Conservation (phyloP, 2,113 vertebrate species). For the Xyliphius kryptos region DNA sequence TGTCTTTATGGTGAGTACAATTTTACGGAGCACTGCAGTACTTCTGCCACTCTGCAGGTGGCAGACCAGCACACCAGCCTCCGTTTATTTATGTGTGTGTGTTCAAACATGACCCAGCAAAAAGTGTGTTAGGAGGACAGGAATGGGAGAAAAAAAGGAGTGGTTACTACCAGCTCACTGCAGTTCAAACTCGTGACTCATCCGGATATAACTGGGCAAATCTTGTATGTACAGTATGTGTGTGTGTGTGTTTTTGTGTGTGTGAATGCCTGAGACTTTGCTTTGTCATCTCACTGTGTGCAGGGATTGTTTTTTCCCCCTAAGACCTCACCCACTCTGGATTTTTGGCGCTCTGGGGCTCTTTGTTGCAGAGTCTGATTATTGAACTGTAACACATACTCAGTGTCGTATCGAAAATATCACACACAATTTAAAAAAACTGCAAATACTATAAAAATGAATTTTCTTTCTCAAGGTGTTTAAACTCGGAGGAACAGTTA, state of each 20-base stretch:
- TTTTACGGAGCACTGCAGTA: conserved; percentile 16
- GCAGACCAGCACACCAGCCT: conserved; percentile 49
- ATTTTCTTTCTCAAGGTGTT: too few species aligned
- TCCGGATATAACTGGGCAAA: conserved; percentile 25
- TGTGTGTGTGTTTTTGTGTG: too few species aligned
- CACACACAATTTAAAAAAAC: too few species aligned
- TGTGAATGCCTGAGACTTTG: conserved; percentile 10
- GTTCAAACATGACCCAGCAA: conserved; percentile 35
- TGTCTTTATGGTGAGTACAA: conserved; percentile 1
- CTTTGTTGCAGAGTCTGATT: neutral
- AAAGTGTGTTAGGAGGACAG: conserved; percentile 32
- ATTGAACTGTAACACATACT: neutral
- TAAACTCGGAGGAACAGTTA: too few species aligned
- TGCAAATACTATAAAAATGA: too few species aligned
- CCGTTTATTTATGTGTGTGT: too few species aligned
- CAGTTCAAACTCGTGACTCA: conserved; percentile 35
- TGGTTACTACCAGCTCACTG: conserved; percentile 25
- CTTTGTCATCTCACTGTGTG: conserved; percentile 19
- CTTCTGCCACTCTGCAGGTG: conserved; percentile 55
- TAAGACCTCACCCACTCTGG: conserved; percentile 18
- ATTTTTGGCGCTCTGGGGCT: neutral
- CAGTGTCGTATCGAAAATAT: too few species aligned
- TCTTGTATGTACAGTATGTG: neutral
- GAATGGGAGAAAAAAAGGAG: conserved; percentile 31
- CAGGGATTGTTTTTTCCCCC: neutral